Percentiles rank a stretch among this genome's conserved stretches.
phyloP scores from a whole-genome alignment of 2,797 vertebrate genomes.

The Delichon dasypus region DNA sequence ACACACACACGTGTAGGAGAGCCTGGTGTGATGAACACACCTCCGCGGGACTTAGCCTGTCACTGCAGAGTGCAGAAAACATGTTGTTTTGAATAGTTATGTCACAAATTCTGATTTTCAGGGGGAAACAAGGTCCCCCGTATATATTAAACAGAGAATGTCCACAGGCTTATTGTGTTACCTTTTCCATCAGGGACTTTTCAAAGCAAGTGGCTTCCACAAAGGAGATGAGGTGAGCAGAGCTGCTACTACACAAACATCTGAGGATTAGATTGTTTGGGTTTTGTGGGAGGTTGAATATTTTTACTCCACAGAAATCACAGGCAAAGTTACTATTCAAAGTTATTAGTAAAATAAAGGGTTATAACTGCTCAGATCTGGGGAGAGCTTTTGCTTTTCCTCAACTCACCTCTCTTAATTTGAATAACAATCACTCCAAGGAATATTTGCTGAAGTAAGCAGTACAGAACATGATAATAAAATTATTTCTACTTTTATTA shows the following conservation, averaged over 20 bases:
- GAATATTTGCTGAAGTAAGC: not conserved
- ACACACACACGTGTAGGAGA: not conserved
- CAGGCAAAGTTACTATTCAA: not conserved
- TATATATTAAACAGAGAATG: rapidly evolving
- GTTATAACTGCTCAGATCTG: not conserved
- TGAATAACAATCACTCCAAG: not conserved
- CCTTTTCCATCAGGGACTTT: not conserved
- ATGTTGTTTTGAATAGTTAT: not conserved
- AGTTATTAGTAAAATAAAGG: not conserved
- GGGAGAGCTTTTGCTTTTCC: not conserved
- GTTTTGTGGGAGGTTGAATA: rapidly evolving
- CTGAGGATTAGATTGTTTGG: not conserved
- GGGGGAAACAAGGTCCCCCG: not conserved
- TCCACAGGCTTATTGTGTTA: not conserved
- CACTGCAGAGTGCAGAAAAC: not conserved
- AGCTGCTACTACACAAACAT: not conserved
- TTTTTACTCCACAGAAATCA: not conserved
- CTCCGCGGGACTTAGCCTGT: not conserved
- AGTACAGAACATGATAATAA: not conserved
- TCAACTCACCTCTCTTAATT: not conserved
- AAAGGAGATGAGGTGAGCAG: not conserved
- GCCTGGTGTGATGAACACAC: not conserved
- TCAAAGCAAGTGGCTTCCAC: not conserved
- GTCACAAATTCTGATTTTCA: not conserved
- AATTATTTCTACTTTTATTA: not conserved